A percentile compares a stretch with the other conserved stretches of the same genome.
Evolutionary conservation across 2,797 vertebrate species (phyloP).

Genomic region (Alfaro cultratus): DNA sequence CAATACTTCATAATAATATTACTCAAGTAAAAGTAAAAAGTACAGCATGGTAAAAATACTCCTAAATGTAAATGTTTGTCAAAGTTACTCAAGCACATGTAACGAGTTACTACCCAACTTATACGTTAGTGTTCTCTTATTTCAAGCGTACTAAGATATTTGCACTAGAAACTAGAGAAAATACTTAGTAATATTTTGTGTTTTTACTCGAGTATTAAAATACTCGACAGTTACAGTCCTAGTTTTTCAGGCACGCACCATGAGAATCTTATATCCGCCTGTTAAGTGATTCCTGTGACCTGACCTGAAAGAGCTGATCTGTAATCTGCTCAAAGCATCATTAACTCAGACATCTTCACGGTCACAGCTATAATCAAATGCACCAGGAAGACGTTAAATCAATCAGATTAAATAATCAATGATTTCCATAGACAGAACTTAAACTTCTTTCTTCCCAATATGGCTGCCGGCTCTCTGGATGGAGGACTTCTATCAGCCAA

Average conservation of each 20-base stretch:
- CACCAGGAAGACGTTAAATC: background rate
- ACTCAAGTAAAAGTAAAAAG: too few relatives aligned
- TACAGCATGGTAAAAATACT: too few relatives aligned
- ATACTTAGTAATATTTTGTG: too few relatives aligned
- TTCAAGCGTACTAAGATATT: too few relatives aligned
- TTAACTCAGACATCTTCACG: background rate
- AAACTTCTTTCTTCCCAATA: background rate
- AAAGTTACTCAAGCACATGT: too few relatives aligned
- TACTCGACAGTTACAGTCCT: too few relatives aligned
- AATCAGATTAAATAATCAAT: background rate
- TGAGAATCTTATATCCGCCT: background rate
- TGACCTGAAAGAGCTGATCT: constrained; percentile 18
- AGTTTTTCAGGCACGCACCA: background rate
- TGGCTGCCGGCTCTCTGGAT: background rate
- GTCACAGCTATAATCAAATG: background rate
- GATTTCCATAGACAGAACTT: background rate
- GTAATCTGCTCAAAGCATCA: constrained; percentile 37
- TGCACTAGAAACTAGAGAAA: too few relatives aligned
- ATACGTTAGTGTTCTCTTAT: too few relatives aligned
- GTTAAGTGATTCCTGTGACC: constrained; percentile 36
- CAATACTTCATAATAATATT: too few relatives aligned
- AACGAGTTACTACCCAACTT: too few relatives aligned
- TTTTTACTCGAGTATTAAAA: too few relatives aligned
- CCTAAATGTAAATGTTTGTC: too few relatives aligned
- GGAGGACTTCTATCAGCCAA: constrained; percentile 21